Percentiles rank a stretch among this genome's conserved stretches.
These are phyloP conservation scores for Bombus huntii DNA, from an alignment of 1,140 invertebrate genomes.

Conservation along the genomic window DNA sequence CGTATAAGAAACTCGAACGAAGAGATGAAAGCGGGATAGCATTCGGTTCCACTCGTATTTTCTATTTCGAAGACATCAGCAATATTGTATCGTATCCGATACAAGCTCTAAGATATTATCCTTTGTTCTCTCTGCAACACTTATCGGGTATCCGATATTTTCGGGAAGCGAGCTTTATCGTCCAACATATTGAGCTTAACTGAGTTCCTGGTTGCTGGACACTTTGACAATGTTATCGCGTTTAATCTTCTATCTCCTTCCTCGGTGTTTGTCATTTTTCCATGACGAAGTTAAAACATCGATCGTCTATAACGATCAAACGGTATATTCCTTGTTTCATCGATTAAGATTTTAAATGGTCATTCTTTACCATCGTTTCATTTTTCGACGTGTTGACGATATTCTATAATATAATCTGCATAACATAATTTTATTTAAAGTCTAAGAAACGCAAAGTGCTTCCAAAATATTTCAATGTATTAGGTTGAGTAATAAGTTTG, in stretches of 20 bases:
- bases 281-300: background rate
- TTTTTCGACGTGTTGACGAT: background rate
- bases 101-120: slow-evolving; percentile 20
- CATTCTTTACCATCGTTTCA: background rate
- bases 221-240: slow-evolving; percentile 44
- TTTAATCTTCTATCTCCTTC: slow-evolving; percentile 31
- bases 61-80: slow-evolving; percentile 51
- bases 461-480: too few species aligned
- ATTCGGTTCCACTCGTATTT: slow-evolving; percentile 26
- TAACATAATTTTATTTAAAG: too few species aligned
- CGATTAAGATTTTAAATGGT: background rate
- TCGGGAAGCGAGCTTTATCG: slow-evolving; percentile 12
- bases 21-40: slow-evolving; percentile 1
- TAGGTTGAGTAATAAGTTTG: too few species aligned
- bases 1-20: background rate
- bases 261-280: background rate
- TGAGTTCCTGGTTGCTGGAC: slow-evolving; percentile 31
- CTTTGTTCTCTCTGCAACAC: slow-evolving; percentile 40
- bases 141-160: slow-evolving; percentile 52
- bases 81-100: slow-evolving; percentile 34
- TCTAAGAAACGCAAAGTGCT: too few species aligned
- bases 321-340: background rate
- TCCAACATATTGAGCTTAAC: slow-evolving; percentile 47
- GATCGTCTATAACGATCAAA: background rate
- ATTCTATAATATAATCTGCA: too few species aligned